Percentiles rank a stretch among this genome's conserved stretches.
phyloP scores from a whole-genome alignment of 2,888 invertebrate genomes.

The Tipula helvola region DNA sequence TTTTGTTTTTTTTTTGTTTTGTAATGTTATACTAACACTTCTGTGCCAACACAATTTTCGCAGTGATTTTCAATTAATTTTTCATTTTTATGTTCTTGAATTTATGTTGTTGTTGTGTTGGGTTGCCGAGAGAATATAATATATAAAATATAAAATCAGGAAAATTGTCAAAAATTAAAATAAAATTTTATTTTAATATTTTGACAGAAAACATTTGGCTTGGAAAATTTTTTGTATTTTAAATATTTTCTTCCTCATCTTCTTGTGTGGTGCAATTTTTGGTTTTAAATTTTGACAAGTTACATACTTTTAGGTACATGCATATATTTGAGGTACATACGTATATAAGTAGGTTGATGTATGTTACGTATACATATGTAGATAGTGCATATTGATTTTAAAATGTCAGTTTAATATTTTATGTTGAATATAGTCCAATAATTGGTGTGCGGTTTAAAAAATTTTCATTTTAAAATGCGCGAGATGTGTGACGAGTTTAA shows the following conservation, averaged over 20 bases:
- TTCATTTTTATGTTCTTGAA: neutral
- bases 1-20: neutral
- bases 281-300: neutral
- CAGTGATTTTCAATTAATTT: neutral
- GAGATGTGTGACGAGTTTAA: neutral
- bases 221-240: neutral
- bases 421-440: neutral
- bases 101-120: neutral
- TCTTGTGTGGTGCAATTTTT: neutral
- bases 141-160: neutral
- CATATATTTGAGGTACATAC: neutral
- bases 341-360: neutral
- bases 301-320: neutral
- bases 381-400: neutral
- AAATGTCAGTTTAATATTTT: neutral
- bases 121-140: neutral
- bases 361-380: neutral
- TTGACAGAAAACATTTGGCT: slow-evolving; percentile 4
- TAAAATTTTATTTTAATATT: neutral
- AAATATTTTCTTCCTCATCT: neutral
- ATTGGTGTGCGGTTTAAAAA: neutral
- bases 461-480: neutral
- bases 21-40: neutral
- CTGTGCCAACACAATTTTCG: neutral
- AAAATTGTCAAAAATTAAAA: neutral